Evolutionary conservation across 2,113 vertebrate genomes (phyloP), one percentile per base, ranked within the genome.

Genomic region (Anoplopoma fimbria): DNA sequence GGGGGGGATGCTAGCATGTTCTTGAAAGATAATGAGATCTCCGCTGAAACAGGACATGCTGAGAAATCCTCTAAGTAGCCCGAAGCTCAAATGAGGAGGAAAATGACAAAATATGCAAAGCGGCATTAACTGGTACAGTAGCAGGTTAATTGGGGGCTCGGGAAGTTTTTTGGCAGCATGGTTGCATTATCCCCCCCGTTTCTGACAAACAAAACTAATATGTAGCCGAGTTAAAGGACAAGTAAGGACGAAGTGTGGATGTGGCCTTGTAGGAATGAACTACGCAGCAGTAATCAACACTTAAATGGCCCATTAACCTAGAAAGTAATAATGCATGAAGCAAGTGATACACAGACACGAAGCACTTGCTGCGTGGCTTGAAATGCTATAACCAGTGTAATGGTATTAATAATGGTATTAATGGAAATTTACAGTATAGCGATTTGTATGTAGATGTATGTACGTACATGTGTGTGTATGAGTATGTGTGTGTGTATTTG

Each of bases 131-230:
- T 62, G 88, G 89, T 88, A 88, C 80, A 84, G 77, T 88, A 65
- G 85, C 81, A 85, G 94, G 93, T 95, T 95, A 95, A 95, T 95
- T 95, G 94, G 86, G 94, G 93, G 94, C 93, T 92, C 45, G 79
- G 87, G 80, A 91, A 91, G 86, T 88, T 93, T 91, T 91, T 90
- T 91, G 87, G 83, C 88, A 86, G 83, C 55, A 49, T 38, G 79
- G 81, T 47, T 31, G 6, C 53, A 82, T 90, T 83, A 57, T 77
- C 75, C 69, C 21, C 58, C 70, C 5, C 27, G 7, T 64, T 73
- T 55, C 61, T 81, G 75, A 91, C 73, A 89, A 90, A 86, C 68
- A 89, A 65, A 87, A 85, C n/a, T n/a, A n/a, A 85, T 17, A 88
- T 57, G 78, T 3, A 79, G 79, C 60, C 61, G 74, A 40, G 60